Base-by-base conservation (phyloP, 2,113 vertebrate species). In the Macrotus californicus region DNA sequence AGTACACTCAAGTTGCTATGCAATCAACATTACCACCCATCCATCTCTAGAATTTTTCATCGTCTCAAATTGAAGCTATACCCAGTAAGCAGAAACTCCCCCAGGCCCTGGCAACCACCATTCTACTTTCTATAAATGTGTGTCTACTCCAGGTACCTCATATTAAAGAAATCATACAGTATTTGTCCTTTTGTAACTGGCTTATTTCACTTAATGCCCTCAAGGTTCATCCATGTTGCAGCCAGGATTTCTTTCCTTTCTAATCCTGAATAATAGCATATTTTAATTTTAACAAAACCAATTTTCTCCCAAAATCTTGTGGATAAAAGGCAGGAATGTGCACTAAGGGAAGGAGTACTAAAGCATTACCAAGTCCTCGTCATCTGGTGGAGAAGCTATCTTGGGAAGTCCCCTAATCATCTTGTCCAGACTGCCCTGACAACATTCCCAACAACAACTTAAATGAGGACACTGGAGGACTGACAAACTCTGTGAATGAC, bases 401-500 rank as follows among this genome's bases (percentile, higher is more conserved):
- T 43, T 0, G 0, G 29, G 26, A 61, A 36, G 36, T 61, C 21
- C 76, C 48, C 19, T 24, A 6, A 1, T 3, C 19, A 10, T 21
- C 41, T 29, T 24, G 13, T 36, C 39, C 41, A 46, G 50, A 14
- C 46, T 21, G 12, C 16, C 89, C 50, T 3, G 59, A 76, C n/a
- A 39, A 6, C 15, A 0, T 73, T 87, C 87, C 93, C 64, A 81
- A 77, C 66, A n/a, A 14, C 85, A 79, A 77, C 86, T 83, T 73
- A 39, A 41, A 24, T 34, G n/a, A 93, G 52, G 67, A 80, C 12
- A 5, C n/a, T 48, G 46, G 48, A 73, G 41, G 69, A 31, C 34
- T 36, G 52, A 75, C 94, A 75, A 61, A 39, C 70, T 64, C 48
- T 89, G 81, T 94, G 95, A 94, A 83, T 83, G 87, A 88, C 79